phyloP scores from a whole-genome alignment of 1,140 invertebrate species.

The Heliconius hewitsoni region DNA sequence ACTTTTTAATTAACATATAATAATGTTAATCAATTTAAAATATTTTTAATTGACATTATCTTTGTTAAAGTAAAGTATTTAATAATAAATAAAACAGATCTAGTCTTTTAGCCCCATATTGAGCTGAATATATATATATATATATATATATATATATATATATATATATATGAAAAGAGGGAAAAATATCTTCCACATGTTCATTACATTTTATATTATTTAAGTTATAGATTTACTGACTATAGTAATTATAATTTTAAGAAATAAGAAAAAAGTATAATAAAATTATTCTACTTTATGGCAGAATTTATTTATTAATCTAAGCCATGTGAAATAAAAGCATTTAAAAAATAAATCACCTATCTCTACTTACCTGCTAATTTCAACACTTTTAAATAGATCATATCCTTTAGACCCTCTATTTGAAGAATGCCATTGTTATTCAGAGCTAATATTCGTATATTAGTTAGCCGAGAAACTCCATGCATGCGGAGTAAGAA shows the following conservation, averaged over 20 bases:
- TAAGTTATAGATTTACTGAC: neutral
- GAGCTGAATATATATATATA: too few species aligned
- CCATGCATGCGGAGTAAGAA: constrained; percentile 93
- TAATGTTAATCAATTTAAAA: too few species aligned
- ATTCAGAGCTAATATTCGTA: constrained; percentile 91
- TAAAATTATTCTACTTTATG: neutral
- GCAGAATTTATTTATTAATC: neutral
- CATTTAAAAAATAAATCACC: neutral
- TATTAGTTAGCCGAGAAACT: constrained; percentile 88
- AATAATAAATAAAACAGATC: too few species aligned
- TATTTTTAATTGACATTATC: too few species aligned
- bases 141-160: too few species aligned
- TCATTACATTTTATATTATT: neutral
- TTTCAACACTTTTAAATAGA: constrained; percentile 87
- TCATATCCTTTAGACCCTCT: constrained; percentile 92
- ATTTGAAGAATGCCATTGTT: constrained; percentile 94
- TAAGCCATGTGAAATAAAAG: neutral
- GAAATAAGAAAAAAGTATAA: neutral
- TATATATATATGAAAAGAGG: too few species aligned
- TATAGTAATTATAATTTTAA: too few species aligned
- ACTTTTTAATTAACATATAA: too few species aligned
- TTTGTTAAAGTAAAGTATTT: too few species aligned
- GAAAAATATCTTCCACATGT: neutral
- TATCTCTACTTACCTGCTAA: constrained; percentile 63
- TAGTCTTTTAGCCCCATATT: too few species aligned